Base-by-base conservation (phyloP, 2,888 invertebrate genomes). In the Torymus tubicola region DNA sequence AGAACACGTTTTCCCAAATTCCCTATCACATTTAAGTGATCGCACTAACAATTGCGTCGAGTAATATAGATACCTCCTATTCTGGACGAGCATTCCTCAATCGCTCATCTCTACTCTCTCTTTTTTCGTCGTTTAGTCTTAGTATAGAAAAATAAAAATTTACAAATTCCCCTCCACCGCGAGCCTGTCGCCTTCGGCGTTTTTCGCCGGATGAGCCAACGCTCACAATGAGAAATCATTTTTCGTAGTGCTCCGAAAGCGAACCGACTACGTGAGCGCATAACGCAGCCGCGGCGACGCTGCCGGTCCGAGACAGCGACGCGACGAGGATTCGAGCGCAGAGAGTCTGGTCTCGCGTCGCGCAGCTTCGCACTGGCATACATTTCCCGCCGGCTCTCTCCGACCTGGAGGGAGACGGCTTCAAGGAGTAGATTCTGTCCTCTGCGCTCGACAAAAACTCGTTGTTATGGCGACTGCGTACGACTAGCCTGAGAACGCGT, bases 291-390 rank as follows among this genome's bases (percentile, higher is more conserved):
- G 16, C 71, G 65, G 0, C 11, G 58, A 57, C 52, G 50, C 60
- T 79, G 74, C 57, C 79, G 73, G 18, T 5, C 69, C 69, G 68
- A 79, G 73, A 79, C 68, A 60, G 58, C 67, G 78, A 78, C 68
- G 50, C 58, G 69, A 70, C 69, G 73, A 65, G n/a, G 2, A 14
- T 14, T 14, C n/a, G 13, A 31, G 72, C 60, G 67, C 67, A 67
- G 78, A 71, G 57, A 72, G 60, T 72, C 78, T 52, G 61, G 21
- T 58, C 79, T 74, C 64, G 80, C 80, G 74, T 75, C 74, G 80
- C 74, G 42, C 73, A 63, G 21, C 18, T 5, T 65, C 65, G 16
- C 65, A 8, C 16, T 64, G 5, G 2, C 31, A 18, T 24, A 0
- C 21, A 2, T 53, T 24, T 24, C 55, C 12, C 53, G 53, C 55